Conservation (phyloP, 2,797 vertebrate species). For the Acanthornis magna region DNA sequence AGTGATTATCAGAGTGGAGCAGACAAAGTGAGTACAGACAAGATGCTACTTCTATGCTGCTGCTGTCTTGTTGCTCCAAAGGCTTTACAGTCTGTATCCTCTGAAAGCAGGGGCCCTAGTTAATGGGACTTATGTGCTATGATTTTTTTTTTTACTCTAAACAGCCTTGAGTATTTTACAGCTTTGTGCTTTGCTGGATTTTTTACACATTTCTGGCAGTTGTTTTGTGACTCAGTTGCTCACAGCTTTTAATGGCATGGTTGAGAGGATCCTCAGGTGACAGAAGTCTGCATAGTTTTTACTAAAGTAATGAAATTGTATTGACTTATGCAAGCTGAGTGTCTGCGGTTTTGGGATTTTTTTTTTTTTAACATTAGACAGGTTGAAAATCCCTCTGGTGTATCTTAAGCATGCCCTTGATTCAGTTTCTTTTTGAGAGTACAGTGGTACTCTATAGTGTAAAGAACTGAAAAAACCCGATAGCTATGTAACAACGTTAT, state of each 20-base stretch:
- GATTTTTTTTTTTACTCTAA: neutral
- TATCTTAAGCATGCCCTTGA: neutral
- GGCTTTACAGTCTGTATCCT: neutral
- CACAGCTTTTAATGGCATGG: neutral
- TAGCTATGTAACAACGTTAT: neutral
- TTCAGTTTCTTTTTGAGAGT: neutral
- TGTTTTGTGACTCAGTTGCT: neutral
- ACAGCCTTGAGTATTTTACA: neutral
- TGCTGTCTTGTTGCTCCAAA: neutral
- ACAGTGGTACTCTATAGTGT: neutral
- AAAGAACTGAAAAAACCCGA: neutral
- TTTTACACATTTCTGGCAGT: neutral
- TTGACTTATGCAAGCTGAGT: neutral
- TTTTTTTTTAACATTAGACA: neutral
- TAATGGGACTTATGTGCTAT: neutral
- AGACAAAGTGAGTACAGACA: neutral
- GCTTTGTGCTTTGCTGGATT: neutral
- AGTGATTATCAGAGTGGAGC: neutral
- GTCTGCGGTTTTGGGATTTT: neutral
- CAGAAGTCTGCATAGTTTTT: neutral
- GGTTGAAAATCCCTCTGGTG: neutral
- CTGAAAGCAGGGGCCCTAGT: neutral
- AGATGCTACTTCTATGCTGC: neutral
- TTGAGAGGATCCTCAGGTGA: neutral
- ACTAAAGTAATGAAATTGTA: neutral